Conservation (phyloP, 2,797 vertebrate species). For the Fistularia tabacaria region DNA sequence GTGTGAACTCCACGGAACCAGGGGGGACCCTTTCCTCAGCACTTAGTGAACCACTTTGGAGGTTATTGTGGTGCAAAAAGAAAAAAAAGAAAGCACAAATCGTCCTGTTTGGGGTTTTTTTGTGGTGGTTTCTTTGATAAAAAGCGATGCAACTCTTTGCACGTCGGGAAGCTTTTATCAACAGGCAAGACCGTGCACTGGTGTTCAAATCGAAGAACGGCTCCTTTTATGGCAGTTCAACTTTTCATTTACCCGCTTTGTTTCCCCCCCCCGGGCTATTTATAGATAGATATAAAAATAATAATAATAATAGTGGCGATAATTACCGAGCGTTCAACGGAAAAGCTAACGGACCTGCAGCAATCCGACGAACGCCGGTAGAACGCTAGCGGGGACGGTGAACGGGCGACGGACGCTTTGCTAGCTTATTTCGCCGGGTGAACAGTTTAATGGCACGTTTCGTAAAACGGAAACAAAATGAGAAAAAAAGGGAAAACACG, state of each 20-base stretch:
- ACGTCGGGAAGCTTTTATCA: too few relatives aligned
- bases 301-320: too few relatives aligned
- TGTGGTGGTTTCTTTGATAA: constrained; percentile 1
- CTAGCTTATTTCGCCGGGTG: constrained; percentile 64
- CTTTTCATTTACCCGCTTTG: constrained; percentile 38
- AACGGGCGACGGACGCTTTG: constrained; percentile 41
- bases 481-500: neutral
- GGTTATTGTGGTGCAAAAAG: constrained; percentile 12
- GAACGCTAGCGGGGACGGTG: constrained; percentile 34
- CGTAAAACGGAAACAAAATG: constrained; percentile 61
- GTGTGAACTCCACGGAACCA: constrained; percentile 59
- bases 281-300: too few relatives aligned
- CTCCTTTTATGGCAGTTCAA: constrained; percentile 17
- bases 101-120: too few relatives aligned
- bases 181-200: neutral
- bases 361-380: constrained; percentile 23
- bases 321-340: too few relatives aligned
- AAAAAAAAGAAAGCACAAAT: neutral
- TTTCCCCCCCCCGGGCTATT: neutral
- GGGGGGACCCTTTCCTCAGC: constrained; percentile 22
- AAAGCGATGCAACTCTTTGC: neutral
- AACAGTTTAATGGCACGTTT: constrained; percentile 52
- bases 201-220: too few relatives aligned
- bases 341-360: constrained; percentile 18
- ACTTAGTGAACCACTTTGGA: constrained; percentile 22